Evolutionary conservation across 2,888 invertebrate genomes (phyloP).

Genomic region (Lycaena phlaeas): DNA sequence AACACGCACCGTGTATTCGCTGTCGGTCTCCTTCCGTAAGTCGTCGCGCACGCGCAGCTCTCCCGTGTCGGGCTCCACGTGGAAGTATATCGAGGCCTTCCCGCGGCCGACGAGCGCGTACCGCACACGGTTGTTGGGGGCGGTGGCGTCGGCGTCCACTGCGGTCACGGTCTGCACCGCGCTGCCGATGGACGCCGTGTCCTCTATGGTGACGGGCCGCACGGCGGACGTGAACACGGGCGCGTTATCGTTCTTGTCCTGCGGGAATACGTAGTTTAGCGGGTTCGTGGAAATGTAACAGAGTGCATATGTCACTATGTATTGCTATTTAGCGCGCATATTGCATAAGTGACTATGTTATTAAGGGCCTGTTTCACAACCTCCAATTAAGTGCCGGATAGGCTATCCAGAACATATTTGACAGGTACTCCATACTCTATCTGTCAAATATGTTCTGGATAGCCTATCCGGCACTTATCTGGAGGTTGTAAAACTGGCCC

Average conservation of each 20-base stretch:
- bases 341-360: no score
- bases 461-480: no score
- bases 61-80: constrained; percentile 89
- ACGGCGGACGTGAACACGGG: constrained; percentile 89
- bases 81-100: constrained; percentile 88
- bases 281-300: no score
- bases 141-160: constrained; percentile 86
- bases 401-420: no score
- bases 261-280: no score
- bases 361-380: no score
- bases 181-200: constrained; percentile 86
- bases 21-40: constrained; percentile 86
- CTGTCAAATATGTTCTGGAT: no score
- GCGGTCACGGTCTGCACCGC: constrained; percentile 85
- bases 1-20: constrained; percentile 84
- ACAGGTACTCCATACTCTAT: no score
- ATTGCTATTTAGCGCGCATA: no score
- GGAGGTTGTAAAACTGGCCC: no score
- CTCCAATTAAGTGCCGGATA: no score
- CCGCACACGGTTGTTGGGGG: constrained; percentile 84
- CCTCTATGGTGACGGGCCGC: constrained; percentile 87
- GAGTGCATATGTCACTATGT: no score
- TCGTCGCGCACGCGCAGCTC: constrained; percentile 86
- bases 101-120: constrained; percentile 89
- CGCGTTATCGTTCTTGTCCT: constrained; percentile 91